Conservation (phyloP, 2,113 vertebrate species). For the Planiliza haematocheilus region DNA sequence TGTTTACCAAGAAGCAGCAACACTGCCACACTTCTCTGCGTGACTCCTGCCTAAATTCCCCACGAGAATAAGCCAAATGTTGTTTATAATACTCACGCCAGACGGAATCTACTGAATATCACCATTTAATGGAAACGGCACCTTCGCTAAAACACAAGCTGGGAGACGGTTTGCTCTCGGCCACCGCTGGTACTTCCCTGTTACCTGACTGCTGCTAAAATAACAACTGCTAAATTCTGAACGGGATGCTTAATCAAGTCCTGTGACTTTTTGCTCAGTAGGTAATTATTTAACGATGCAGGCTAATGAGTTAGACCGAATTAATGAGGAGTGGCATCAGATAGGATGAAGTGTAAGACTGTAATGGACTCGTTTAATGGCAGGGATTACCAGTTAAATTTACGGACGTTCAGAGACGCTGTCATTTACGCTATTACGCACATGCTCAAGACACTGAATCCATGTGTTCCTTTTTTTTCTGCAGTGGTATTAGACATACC, state of each 20-base stretch:
- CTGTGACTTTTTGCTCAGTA: slow-evolving; percentile 69
- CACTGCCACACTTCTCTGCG: slow-evolving; percentile 7
- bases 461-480: too few species aligned
- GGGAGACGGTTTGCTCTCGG: slow-evolving; percentile 1
- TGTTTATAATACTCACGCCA: slow-evolving; percentile 5
- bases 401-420: neutral
- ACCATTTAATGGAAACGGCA: neutral
- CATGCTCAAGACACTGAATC: slow-evolving; percentile 8
- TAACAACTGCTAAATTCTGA: slow-evolving; percentile 52
- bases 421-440: neutral
- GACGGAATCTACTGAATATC: neutral
- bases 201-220: slow-evolving; percentile 48
- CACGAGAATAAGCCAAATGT: slow-evolving; percentile 8
- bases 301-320: slow-evolving; percentile 77
- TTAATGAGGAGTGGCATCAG: slow-evolving; percentile 77
- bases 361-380: slow-evolving; percentile 72
- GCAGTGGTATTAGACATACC: too few species aligned
- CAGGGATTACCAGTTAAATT: slow-evolving; percentile 59
- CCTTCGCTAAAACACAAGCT: neutral
- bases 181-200: neutral
- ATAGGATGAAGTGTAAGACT: slow-evolving; percentile 67
- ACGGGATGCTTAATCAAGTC: slow-evolving; percentile 72
- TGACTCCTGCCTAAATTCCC: neutral
- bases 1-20: slow-evolving; percentile 2
- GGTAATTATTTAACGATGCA: slow-evolving; percentile 78